phyloP scores from a whole-genome alignment of 2,797 vertebrate genomes.

The Acestrorhynchus altus region DNA sequence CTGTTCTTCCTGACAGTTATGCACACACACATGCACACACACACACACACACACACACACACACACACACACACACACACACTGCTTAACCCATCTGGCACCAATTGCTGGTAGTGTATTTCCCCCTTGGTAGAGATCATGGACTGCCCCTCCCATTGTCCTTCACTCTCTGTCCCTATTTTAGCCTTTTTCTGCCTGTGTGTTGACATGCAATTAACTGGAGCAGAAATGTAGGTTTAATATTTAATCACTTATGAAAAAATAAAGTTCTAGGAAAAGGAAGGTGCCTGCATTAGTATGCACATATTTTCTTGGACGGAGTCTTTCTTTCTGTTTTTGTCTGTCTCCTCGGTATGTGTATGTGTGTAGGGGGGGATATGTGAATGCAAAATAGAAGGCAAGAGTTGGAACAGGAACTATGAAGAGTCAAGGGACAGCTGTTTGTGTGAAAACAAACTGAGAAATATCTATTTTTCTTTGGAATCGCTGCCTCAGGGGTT shows the following conservation, averaged over 20 bases:
- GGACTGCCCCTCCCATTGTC: constrained; percentile 23
- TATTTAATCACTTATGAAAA: constrained; percentile 70
- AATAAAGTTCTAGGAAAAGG: constrained; percentile 42
- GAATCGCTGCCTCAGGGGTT: constrained; percentile 38
- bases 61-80: constrained; percentile 27
- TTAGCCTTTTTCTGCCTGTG: constrained; percentile 39
- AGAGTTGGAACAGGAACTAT: constrained; percentile 20
- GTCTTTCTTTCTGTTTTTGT: constrained; percentile 47
- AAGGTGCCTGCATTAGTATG: constrained; percentile 53
- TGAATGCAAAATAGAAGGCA: constrained; percentile 45
- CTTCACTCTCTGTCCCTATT: constrained; percentile 25
- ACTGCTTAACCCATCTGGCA: constrained; percentile 58
- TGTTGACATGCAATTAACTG: constrained; percentile 73
- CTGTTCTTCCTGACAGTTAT: constrained; percentile 61
- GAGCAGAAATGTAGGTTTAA: constrained; percentile 71
- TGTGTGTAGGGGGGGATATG: constrained; percentile 2
- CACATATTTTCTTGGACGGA: constrained; percentile 40
- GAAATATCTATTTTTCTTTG: constrained; percentile 50
- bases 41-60: constrained; percentile 34
- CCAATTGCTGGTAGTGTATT: constrained; percentile 46
- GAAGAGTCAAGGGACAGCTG: constrained; percentile 29
- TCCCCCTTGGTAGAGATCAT: constrained; percentile 50
- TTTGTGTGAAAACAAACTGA: constrained; percentile 40
- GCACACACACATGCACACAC: constrained; percentile 39
- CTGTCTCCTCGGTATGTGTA: background rate